Base-by-base conservation (phyloP, 2,888 invertebrate species). In the Ichneumon xanthorius region DNA sequence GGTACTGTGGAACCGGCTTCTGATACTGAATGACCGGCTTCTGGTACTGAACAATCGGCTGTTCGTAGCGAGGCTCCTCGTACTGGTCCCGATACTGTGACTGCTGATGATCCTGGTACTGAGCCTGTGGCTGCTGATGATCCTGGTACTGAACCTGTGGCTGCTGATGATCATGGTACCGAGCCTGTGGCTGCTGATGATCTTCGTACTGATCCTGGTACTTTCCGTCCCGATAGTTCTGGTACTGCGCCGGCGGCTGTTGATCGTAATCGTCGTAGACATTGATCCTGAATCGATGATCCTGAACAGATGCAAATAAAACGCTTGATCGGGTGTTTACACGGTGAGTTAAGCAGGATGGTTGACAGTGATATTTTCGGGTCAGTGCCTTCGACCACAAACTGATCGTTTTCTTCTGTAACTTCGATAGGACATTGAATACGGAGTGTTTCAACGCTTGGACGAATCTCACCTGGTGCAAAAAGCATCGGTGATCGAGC, bases 41-140 rank as follows among this genome's bases (percentile, higher is more conserved):
- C 14, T 90, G 90, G 78, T 90, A 87, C 55, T 89, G 86, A 58
- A 90, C 87, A n/a, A 88, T 80, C 4, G 92, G 92, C 77, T 90
- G 89, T 11, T 90, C 90, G 77, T 90, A 87, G 45, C 88, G 86
- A 67, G 88, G 88, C 37, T 87, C 84, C 19, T 87, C 71, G 53
- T 82, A 72, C 30, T 22, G 63, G 3, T 71, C 16, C 40, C 65
- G 67, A 37, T 82, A 50, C 7, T 50, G 73, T 63, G 63, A 48
- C 19, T 45, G 72, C 58, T 81, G 58, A 22, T 19, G 55, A 14
- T 63, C 53, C 11, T 82, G 75, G 40, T 63, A 63, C 9, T 61
- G 55, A 9, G 19, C 14, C 19, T 70, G 33, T 33, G 50, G 70
- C 33, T 48, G 58, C 45, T 79, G 45, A 58, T 50, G 33, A 14